Percentiles rank a stretch among this genome's conserved stretches.
phyloP scores from a whole-genome alignment of 2,113 vertebrate species.

The Leucosticte australis region DNA sequence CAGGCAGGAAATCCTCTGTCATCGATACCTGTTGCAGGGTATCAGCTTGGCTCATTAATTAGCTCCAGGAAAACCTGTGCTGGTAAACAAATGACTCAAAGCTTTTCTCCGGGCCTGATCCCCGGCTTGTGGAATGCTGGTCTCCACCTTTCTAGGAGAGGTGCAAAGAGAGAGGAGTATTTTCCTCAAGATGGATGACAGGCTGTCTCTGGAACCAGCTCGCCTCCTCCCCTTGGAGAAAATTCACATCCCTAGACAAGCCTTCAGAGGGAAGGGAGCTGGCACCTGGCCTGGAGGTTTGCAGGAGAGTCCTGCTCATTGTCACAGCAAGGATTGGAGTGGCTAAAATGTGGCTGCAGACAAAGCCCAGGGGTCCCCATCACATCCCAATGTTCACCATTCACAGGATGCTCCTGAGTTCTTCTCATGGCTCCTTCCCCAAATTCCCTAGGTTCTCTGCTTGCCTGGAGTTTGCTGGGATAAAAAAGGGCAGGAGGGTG shows the following conservation, averaged over 20 bases:
- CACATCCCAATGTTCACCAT: fast-evolving
- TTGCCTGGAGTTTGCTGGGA: background rate
- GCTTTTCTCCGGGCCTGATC: background rate
- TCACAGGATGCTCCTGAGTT: fast-evolving
- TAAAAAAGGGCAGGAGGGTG: background rate
- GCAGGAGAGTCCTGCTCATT: background rate
- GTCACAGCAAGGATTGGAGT: background rate
- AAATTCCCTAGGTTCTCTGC: background rate
- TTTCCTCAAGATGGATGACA: slow-evolving; percentile 59
- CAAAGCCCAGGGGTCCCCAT: background rate
- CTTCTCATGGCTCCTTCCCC: background rate
- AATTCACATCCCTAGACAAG: background rate
- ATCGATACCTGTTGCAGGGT: slow-evolving; percentile 41
- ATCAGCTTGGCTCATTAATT: slow-evolving; percentile 27
- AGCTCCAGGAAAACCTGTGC: slow-evolving; percentile 17
- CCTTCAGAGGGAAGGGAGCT: background rate
- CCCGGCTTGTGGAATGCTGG: background rate
- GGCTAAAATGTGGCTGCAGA: background rate
- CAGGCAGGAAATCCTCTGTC: slow-evolving; percentile 16
- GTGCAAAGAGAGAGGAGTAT: background rate
- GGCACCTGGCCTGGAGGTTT: slow-evolving; percentile 11
- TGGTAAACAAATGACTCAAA: slow-evolving; percentile 39
- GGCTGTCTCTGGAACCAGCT: background rate
- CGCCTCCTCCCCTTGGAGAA: background rate
- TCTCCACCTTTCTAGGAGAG: background rate